These are phyloP conservation scores for Plumapathes pennacea DNA, from an alignment of 92 coral and sea anemone genomes.

Conservation along the genomic window DNA sequence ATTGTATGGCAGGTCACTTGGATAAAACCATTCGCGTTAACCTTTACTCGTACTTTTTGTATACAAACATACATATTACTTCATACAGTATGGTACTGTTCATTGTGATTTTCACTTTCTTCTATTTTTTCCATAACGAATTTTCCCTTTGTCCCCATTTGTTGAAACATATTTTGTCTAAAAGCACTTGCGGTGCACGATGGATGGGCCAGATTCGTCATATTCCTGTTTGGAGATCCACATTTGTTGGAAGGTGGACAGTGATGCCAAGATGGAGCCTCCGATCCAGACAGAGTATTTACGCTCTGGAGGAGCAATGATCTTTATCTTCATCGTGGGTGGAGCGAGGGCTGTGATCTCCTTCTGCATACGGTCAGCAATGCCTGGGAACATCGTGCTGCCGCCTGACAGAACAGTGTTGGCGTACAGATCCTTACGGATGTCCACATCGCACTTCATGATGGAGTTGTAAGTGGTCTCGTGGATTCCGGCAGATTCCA, in stretches of 20 bases:
- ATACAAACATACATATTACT: too few species aligned
- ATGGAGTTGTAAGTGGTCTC: slow-evolving; percentile 95
- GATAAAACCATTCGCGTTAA: too few species aligned
- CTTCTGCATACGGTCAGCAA: slow-evolving; percentile 99
- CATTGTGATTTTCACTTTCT: too few species aligned
- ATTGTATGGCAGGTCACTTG: too few species aligned
- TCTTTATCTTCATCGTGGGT: slow-evolving; percentile 99
- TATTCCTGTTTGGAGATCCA: slow-evolving; percentile 99
- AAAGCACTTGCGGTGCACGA: slow-evolving; percentile 99
- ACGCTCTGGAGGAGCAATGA: slow-evolving; percentile 99
- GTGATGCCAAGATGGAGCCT: slow-evolving; percentile 99
- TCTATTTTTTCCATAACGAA: too few species aligned
- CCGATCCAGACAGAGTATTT: slow-evolving; percentile 99
- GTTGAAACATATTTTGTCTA: too few species aligned
- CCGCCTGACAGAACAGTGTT: slow-evolving; percentile 99
- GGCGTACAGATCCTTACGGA: slow-evolving; percentile 98
- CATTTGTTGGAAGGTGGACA: slow-evolving; percentile 99
- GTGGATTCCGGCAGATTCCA: slow-evolving; percentile 98
- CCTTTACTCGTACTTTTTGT: too few species aligned
- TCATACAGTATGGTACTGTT: too few species aligned
- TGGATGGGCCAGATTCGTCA: slow-evolving; percentile 98
- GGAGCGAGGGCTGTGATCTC: slow-evolving; percentile 97
- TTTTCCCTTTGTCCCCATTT: too few species aligned
- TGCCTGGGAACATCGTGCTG: slow-evolving; percentile 97
- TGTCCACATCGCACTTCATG: slow-evolving; percentile 99